Evolutionary conservation across 2,113 vertebrate species (phyloP).

Genomic region (Hemiscyllium ocellatum): DNA sequence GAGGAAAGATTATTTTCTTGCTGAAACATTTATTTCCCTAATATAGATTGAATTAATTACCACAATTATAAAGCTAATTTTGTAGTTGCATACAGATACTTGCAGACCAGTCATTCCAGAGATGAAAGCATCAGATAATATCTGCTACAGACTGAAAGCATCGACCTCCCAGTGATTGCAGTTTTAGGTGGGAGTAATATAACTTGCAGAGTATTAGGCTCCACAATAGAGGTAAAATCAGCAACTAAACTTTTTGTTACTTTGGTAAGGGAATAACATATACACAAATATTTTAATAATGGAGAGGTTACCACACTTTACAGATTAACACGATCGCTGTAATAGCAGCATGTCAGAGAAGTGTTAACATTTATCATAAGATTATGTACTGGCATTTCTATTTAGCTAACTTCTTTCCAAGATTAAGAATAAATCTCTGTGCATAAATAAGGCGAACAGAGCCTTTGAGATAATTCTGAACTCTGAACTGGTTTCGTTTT

Average conservation of each 20-base stretch:
- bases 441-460: background rate
- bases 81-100: background rate
- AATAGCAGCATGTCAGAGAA: background rate
- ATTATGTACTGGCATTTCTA: background rate
- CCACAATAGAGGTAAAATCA: background rate
- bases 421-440: background rate
- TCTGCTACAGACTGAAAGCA: background rate
- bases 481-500: background rate
- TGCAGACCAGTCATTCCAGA: background rate
- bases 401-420: background rate
- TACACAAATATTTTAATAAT: background rate
- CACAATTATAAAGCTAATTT: too few species aligned
- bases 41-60: too few species aligned
- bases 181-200: background rate
- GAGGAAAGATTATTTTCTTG: too few species aligned
- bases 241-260: background rate
- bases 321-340: background rate
- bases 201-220: background rate
- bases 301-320: background rate
- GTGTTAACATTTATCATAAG: background rate
- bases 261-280: too few species aligned
- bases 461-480: background rate
- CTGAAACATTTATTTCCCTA: too few species aligned
- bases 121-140: background rate
- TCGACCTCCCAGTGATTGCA: background rate